Evolutionary conservation across 2,888 invertebrate genomes (phyloP).

Genomic region (Nowickia ferox): DNA sequence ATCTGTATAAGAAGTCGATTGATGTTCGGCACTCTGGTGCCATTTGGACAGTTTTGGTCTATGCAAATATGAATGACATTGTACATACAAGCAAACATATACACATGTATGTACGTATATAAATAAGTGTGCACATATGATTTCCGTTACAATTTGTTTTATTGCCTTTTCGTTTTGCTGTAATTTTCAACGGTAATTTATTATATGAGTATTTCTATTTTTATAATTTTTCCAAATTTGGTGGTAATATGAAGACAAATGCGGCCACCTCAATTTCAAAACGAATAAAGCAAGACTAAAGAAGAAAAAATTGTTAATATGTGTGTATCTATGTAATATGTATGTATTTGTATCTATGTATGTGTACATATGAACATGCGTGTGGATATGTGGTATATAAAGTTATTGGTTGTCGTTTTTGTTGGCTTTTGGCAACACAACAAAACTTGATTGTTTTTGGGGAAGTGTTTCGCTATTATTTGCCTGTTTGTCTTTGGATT

Average conservation of each 20-base stretch:
- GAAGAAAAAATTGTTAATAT: neutral
- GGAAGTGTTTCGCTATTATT: constrained; percentile 45
- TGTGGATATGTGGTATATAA: neutral
- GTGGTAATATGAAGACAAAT: constrained; percentile 29
- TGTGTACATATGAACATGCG: too few species aligned
- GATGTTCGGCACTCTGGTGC: too few species aligned
- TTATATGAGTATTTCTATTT: constrained; percentile 34
- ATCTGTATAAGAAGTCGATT: too few species aligned
- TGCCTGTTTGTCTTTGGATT: constrained; percentile 13
- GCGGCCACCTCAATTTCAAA: constrained; percentile 51
- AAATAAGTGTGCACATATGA: neutral
- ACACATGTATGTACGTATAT: neutral
- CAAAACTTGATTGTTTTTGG: constrained; percentile 54
- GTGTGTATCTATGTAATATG: too few species aligned
- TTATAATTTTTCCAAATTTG: constrained; percentile 31
- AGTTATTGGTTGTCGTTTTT: constrained; percentile 9
- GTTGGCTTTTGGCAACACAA: constrained; percentile 66
- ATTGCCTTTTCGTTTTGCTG: constrained; percentile 15
- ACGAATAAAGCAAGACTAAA: neutral
- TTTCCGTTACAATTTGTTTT: constrained; percentile 30
- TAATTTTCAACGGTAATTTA: constrained; percentile 43
- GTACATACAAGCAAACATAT: too few species aligned
- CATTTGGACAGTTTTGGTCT: too few species aligned
- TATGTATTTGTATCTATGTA: too few species aligned
- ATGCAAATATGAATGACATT: too few species aligned